phyloP scores from a whole-genome alignment of 2,113 vertebrate species.

The Fukomys damarensis region DNA sequence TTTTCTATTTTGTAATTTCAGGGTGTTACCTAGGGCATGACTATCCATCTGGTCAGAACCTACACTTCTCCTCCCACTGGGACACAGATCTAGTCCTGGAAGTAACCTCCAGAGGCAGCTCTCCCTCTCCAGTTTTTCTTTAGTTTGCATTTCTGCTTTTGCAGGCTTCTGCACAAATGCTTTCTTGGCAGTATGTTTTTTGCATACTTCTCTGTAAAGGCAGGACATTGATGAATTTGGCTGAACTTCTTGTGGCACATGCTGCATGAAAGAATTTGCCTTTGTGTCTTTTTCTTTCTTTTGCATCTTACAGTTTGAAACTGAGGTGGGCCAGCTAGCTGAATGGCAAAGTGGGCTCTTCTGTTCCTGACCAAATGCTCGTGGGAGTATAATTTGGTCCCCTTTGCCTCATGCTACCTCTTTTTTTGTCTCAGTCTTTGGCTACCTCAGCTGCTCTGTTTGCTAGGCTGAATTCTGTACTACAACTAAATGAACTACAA shows the following conservation, averaged over 20 bases:
- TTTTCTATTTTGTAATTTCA: constrained; percentile 58
- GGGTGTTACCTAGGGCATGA: constrained; percentile 25
- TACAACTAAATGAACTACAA: background rate
- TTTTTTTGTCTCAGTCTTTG: background rate
- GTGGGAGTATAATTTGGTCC: background rate
- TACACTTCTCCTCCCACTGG: background rate
- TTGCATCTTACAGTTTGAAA: constrained; percentile 60
- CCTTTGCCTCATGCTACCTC: background rate
- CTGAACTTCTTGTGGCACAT: constrained; percentile 43
- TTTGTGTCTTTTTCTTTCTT: constrained; percentile 31
- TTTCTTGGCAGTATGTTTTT: constrained; percentile 51
- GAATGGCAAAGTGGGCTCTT: background rate
- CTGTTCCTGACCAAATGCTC: background rate
- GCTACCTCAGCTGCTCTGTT: background rate
- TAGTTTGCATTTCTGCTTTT: constrained; percentile 60
- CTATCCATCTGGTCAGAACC: constrained; percentile 13
- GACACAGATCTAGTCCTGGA: constrained; percentile 17
- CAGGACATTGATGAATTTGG: constrained; percentile 66
- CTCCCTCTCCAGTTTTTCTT: constrained; percentile 50
- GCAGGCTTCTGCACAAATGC: constrained; percentile 45
- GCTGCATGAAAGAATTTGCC: constrained; percentile 58
- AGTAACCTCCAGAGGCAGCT: background rate
- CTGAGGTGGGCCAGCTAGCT: constrained; percentile 20
- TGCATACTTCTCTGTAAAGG: constrained; percentile 58
- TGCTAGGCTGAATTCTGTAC: background rate